A percentile compares a stretch with the other conserved stretches of the same genome.
These are phyloP conservation scores for Bacillus rossius DNA, from an alignment of 1,140 invertebrate species.

Conservation along the genomic window DNA sequence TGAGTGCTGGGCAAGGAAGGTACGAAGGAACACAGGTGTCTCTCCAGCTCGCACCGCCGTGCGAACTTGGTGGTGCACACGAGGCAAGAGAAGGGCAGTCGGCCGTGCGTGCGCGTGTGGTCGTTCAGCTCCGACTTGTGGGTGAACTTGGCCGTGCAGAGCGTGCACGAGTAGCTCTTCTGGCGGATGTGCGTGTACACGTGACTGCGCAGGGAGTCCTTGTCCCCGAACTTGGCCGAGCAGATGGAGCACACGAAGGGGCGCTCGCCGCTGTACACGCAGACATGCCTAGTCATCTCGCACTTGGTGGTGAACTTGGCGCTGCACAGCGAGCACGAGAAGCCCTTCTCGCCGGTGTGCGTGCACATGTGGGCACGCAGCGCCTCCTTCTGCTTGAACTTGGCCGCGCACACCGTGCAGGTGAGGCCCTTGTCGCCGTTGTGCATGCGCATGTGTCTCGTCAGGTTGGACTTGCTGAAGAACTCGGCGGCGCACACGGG, in stretches of 20 bases:
- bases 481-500: neutral
- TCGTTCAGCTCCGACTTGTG: no score
- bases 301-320: neutral
- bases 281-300: neutral
- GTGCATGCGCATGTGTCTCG: constrained; percentile 41
- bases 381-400: constrained; percentile 32
- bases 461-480: constrained; percentile 22
- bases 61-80: no score
- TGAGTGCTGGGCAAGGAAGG: no score
- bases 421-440: constrained; percentile 45
- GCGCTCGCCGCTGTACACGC: neutral
- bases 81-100: no score
- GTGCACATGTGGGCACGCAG: constrained; percentile 26
- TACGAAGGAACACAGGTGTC: no score
- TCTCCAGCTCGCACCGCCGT: no score
- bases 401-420: constrained; percentile 38
- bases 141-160: no score
- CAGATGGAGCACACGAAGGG: neutral
- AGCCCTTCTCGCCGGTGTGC: neutral
- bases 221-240: neutral
- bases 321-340: neutral
- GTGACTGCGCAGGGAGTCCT: neutral
- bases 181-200: neutral
- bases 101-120: no score
- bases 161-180: neutral